Conservation (phyloP, 2,113 vertebrate genomes). For the Erpornis zantholeuca region DNA sequence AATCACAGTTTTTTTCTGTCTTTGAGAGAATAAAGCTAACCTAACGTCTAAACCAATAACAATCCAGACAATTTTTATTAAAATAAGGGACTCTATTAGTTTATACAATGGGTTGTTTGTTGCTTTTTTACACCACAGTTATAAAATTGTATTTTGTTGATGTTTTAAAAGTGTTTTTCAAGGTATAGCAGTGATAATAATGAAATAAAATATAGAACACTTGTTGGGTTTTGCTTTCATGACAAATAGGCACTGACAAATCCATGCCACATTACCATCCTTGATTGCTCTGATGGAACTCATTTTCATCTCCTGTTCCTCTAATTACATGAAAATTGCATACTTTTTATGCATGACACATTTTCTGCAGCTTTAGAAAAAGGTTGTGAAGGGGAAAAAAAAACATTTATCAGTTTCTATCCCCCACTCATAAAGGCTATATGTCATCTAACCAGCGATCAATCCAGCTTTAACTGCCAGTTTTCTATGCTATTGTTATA, state of each 20-base stretch:
- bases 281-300: conserved; percentile 83
- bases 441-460: conserved; percentile 68
- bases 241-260: conserved; percentile 79
- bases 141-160: conserved; percentile 10
- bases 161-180: background rate
- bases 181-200: conserved; percentile 11
- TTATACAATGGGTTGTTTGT: background rate
- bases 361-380: conserved; percentile 77
- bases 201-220: conserved; percentile 69
- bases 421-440: conserved; percentile 54
- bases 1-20: background rate
- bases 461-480: conserved; percentile 66
- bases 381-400: conserved; percentile 70
- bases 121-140: background rate
- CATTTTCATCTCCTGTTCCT: conserved; percentile 81
- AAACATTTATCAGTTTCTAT: conserved; percentile 70
- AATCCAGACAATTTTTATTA: background rate
- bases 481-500: conserved; percentile 67
- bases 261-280: conserved; percentile 78
- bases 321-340: conserved; percentile 84
- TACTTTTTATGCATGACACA: conserved; percentile 82
- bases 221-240: conserved; percentile 74
- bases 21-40: background rate
- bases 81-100: background rate
- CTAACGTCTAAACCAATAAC: background rate